These are phyloP conservation scores for Simalia tracyae DNA, from an alignment of 2,797 vertebrate genomes.

Conservation along the genomic window DNA sequence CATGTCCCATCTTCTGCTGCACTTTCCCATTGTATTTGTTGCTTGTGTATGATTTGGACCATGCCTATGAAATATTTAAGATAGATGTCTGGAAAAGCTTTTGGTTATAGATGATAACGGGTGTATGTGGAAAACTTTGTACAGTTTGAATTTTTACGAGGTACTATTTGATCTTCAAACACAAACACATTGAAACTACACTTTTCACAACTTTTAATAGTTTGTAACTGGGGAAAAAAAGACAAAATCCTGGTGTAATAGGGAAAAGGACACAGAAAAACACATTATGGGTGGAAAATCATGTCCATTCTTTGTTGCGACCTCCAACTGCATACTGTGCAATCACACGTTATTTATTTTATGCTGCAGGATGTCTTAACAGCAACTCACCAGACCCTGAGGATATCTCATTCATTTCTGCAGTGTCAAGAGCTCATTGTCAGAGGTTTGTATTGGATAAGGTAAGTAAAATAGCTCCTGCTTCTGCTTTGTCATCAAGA, in stretches of 20 bases:
- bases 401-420: constrained; percentile 74
- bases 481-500: accelerated
- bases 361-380: constrained; percentile 77
- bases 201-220: not conserved
- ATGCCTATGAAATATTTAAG: not conserved
- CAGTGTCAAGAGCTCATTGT: constrained; percentile 79
- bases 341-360: not conserved
- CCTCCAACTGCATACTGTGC: not conserved
- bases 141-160: not conserved
- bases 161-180: not conserved
- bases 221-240: not conserved
- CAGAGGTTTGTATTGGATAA: constrained; percentile 83
- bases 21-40: not conserved
- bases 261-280: not conserved
- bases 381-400: constrained; percentile 83
- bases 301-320: not conserved
- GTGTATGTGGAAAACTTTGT: not conserved
- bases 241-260: not conserved
- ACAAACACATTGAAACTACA: not conserved
- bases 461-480: constrained; percentile 75
- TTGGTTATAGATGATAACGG: not conserved
- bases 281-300: not conserved
- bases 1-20: not conserved
- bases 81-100: not conserved
- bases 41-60: not conserved